These are phyloP conservation scores for Phalacrocorax pelagicus DNA, from an alignment of 2,113 vertebrate genomes.

Conservation along the genomic window DNA sequence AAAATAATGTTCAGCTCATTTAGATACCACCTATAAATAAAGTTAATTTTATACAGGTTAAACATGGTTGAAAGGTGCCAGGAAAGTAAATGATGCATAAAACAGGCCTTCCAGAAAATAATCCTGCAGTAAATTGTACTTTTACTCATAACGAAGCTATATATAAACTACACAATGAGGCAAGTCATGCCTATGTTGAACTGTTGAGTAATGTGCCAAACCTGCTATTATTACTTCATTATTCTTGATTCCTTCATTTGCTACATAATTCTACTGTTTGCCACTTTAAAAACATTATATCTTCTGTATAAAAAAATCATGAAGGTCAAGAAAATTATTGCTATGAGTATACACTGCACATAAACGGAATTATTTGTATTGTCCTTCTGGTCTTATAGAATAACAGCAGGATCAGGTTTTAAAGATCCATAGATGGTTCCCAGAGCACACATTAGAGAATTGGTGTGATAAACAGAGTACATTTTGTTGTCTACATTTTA, in stretches of 20 bases:
- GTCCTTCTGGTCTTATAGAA: background rate
- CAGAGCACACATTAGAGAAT: background rate
- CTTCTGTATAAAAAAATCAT: background rate
- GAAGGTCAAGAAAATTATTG: background rate
- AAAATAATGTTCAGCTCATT: background rate
- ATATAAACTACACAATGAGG: slow-evolving; percentile 52
- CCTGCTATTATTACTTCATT: slow-evolving; percentile 54
- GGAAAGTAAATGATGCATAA: slow-evolving; percentile 36
- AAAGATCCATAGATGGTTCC: background rate
- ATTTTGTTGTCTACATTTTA: background rate
- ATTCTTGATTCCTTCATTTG: slow-evolving; percentile 62
- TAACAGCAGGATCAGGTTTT: background rate
- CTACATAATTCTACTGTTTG: background rate
- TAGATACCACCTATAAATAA: slow-evolving; percentile 8
- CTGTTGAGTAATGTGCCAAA: background rate
- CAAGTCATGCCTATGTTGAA: background rate
- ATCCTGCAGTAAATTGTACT: slow-evolving; percentile 45
- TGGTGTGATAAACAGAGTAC: background rate
- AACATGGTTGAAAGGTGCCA: slow-evolving; percentile 1
- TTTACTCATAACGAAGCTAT: slow-evolving; percentile 55
- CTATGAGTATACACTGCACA: background rate
- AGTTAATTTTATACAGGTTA: slow-evolving; percentile 48
- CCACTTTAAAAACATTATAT: background rate
- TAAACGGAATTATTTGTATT: background rate
- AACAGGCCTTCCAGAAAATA: slow-evolving; percentile 35